phyloP scores from a whole-genome alignment of 2,888 invertebrate genomes.

The Pyrochroa serraticornis region DNA sequence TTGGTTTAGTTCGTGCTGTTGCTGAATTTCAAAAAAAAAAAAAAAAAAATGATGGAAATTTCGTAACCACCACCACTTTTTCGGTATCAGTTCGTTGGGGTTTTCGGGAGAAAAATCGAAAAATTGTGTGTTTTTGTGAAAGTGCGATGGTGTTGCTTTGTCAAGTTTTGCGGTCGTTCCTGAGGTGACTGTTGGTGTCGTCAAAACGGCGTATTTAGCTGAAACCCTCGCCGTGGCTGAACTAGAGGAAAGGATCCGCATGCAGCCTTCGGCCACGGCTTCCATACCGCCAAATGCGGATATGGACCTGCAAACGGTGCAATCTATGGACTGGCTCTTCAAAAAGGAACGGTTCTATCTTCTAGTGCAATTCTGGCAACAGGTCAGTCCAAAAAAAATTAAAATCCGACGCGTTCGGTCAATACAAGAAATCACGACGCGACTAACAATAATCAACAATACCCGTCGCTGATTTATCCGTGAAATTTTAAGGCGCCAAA shows the following conservation, averaged over 20 bases:
- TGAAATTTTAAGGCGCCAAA: too few species aligned
- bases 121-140: neutral
- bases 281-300: constrained; percentile 68
- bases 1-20: neutral
- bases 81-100: too few species aligned
- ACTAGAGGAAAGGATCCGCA: constrained; percentile 61
- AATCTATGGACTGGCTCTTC: constrained; percentile 96
- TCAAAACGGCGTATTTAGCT: constrained; percentile 43
- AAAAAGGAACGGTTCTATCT: constrained; percentile 94
- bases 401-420: neutral
- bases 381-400: constrained; percentile 69
- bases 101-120: too few species aligned
- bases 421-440: constrained; percentile 3
- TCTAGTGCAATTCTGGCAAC: constrained; percentile 95
- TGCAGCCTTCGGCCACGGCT: constrained; percentile 75
- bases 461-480: too few species aligned
- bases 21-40: too few species aligned
- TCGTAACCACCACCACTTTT: too few species aligned
- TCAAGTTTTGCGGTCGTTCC: neutral
- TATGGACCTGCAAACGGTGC: constrained; percentile 93
- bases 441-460: too few species aligned
- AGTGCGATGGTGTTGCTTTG: constrained; percentile 10
- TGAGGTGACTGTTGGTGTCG: constrained; percentile 11
- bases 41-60: too few species aligned
- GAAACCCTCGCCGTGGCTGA: constrained; percentile 46